Base-by-base conservation (phyloP, 2,113 vertebrate species). In the Oryzias melastigma region DNA sequence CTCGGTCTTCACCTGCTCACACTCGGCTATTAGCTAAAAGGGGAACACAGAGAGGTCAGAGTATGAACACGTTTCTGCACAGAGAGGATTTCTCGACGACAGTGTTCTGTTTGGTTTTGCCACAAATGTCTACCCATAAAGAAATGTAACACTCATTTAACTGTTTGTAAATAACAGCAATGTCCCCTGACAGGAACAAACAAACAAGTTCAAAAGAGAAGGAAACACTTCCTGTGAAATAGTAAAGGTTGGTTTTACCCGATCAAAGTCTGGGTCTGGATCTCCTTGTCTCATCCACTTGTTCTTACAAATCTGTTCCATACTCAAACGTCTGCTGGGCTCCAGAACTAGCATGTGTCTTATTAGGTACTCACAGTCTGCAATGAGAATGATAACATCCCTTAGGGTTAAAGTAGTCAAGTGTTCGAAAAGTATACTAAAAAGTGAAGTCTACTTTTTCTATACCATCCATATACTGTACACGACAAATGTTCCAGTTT, bases 241-340 rank as follows among this genome's bases (percentile, higher is more conserved):
- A 4, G 14, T 17, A 4, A 16, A 43, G 5, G 57, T 3, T 25
- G 41, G 22, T 50, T 94, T 95, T 80, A 98, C 97, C 92, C 94
- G 89, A 51, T 98, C 96, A 5, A 99, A 99, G 44, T 95, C 95
- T 0, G 95, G 93, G 7, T 99, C 96, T 0, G 92, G 90, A 64
- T 98, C 97, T 62, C 97, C 97, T 1, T 92, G 92, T 82, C 94
- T 97, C 96, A 99, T 98, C 97, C 97, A 99, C 90, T 98, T 99
- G 92, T 99, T 97, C 67, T 94, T 97, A 88, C 95, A 97, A 90
- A 98, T 98, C 91, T 98, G 97, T 86, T 99, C 97, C 97, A 99
- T 97, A 5, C 94, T 95, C 47, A 99, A 91, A 58, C 97, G 91
- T 82, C 93, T 93, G 77, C 92, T 98, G 0, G 96, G 97, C 75